Percentiles rank a stretch among this genome's conserved stretches.
Conservation (phyloP, 2,113 vertebrate species). For the Prolemur simus region DNA sequence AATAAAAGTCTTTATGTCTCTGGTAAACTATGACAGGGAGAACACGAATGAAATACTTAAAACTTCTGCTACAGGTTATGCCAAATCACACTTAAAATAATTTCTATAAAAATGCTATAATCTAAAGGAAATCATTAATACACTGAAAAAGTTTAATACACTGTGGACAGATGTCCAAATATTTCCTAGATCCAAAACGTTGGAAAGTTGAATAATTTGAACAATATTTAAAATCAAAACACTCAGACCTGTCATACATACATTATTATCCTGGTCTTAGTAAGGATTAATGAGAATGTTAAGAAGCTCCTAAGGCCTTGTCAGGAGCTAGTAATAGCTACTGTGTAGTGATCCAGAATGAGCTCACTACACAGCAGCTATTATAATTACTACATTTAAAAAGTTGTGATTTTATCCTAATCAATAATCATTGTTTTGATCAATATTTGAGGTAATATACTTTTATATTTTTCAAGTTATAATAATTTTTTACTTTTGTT, state of each 20-base stretch:
- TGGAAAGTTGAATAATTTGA: slow-evolving; percentile 25
- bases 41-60: not conserved
- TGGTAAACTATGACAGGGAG: not conserved
- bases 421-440: not conserved
- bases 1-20: not conserved
- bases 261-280: not conserved
- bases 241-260: not conserved
- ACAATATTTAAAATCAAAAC: not conserved
- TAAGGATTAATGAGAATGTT: not conserved
- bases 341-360: not conserved
- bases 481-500: not conserved
- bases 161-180: not conserved
- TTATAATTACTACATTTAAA: not conserved
- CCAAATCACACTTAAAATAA: not conserved
- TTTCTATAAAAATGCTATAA: not conserved
- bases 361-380: not conserved
- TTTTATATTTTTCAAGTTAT: slow-evolving; percentile 6
- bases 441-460: not conserved
- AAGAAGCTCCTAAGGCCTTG: not conserved
- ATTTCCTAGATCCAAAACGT: slow-evolving; percentile 4
- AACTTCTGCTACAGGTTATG: not conserved
- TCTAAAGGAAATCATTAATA: not conserved
- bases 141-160: not conserved
- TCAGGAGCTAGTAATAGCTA: not conserved
- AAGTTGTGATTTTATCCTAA: not conserved